These are phyloP conservation scores for Timema cristinae DNA, from an alignment of 2,888 invertebrate species.

Conservation along the genomic window DNA sequence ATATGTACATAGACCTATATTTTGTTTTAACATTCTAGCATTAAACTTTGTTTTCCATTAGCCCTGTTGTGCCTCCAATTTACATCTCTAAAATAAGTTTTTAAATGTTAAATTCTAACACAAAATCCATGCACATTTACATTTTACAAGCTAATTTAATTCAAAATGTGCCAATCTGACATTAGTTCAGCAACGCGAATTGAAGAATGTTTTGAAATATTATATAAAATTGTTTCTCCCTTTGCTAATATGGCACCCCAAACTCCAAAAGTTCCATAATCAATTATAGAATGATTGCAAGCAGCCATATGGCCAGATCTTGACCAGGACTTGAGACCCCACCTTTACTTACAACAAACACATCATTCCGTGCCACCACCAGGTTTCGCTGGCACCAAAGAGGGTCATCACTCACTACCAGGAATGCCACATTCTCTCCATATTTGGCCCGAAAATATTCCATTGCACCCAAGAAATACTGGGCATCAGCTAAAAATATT, in stretches of 20 bases:
- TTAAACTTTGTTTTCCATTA: no score
- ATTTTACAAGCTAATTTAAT: slow-evolving; percentile 22
- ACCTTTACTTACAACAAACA: slow-evolving; percentile 44
- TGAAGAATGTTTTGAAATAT: slow-evolving; percentile 45
- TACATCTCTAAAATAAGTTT: no score
- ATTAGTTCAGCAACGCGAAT: slow-evolving; percentile 44
- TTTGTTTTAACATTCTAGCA: no score
- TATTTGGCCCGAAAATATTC: slow-evolving; percentile 45
- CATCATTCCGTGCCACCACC: slow-evolving; percentile 40
- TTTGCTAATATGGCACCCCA: slow-evolving; percentile 52
- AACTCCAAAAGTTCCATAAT: slow-evolving; percentile 51
- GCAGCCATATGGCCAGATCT: slow-evolving; percentile 50
- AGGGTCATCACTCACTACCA: slow-evolving; percentile 50
- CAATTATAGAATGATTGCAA: slow-evolving; percentile 52
- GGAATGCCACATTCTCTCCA: slow-evolving; percentile 42
- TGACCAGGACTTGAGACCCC: slow-evolving; percentile 42
- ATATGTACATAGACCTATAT: no score
- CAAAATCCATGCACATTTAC: slow-evolving; percentile 6
- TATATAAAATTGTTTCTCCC: slow-evolving; percentile 49
- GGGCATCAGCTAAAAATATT: slow-evolving; percentile 43
- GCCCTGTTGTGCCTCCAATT: no score
- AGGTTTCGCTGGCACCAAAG: slow-evolving; percentile 47
- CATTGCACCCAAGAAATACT: slow-evolving; percentile 47
- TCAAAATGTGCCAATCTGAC: slow-evolving; percentile 46
- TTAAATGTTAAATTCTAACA: no score